Conservation (phyloP, 2,113 vertebrate genomes). For the Chrysemys picta region DNA sequence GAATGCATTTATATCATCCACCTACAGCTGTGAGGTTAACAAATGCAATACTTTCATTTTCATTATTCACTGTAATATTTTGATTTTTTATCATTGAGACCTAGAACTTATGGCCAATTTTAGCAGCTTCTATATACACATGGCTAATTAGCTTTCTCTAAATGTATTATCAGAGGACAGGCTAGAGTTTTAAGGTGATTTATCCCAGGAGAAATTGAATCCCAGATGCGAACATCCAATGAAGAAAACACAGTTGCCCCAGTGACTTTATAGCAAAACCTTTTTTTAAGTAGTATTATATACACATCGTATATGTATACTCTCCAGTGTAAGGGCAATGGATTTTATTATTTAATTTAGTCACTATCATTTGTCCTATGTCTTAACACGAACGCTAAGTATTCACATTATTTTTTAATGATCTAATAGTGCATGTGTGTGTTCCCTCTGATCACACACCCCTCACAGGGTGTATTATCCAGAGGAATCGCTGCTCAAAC, state of each 20-base stretch:
- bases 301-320: neutral
- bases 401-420: slow-evolving; percentile 15
- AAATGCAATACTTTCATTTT: neutral
- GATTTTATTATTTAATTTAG: slow-evolving; percentile 11
- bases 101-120: neutral
- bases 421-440: neutral
- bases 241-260: neutral
- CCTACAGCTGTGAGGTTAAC: neutral
- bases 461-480: neutral
- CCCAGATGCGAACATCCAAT: neutral
- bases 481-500: neutral
- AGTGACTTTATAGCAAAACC: neutral
- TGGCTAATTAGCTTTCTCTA: neutral
- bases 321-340: neutral
- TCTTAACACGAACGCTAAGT: slow-evolving; percentile 2
- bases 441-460: slow-evolving; percentile 2
- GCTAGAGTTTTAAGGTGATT: neutral
- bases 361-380: slow-evolving; percentile 16
- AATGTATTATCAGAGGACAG: neutral
- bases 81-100: neutral
- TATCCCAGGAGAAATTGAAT: neutral
- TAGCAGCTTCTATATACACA: neutral
- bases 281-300: neutral
- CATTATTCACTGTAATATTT: neutral
- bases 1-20: neutral